Base-by-base conservation (phyloP, 2,888 invertebrate genomes). In the Uropetala carovei region DNA sequence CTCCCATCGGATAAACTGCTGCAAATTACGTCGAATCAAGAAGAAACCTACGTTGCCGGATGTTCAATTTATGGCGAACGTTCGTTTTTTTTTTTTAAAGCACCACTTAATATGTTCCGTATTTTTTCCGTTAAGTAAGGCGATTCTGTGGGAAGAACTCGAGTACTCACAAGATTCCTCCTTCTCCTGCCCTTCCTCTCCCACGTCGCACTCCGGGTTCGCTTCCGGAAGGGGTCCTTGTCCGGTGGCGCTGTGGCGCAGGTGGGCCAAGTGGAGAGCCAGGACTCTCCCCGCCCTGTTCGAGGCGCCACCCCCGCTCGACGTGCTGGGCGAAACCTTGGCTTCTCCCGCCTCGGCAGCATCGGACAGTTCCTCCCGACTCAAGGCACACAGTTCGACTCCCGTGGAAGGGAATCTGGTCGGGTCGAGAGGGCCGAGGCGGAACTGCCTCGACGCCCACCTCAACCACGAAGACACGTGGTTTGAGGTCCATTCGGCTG, bases 381-480 rank as follows among this genome's bases (percentile, higher is more conserved):
- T 96, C 94, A 98, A 95, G 85, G 95, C 94, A 93, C 97, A 96
- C 60, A 97, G 95, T 93, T 96, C 96, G 57, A 94, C 94, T 8
- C 97, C 97, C 9, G 95, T 95, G 92, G 94, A 95, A 13, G 97
- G 97, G 94, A 97, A 96, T 93, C 95, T 95, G 43, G 94, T 93
- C 5, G 95, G 94, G 93, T 96, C 95, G 68, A 96, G 96, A 10
- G 96, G 96, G 85, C 95, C 95, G 93, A 97, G 95, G 75, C 96
- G 95, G 94, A 97, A 97, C 93, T 96, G 96, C 92, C 95, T 95
- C 59, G 96, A 95, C 94, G 96, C 96, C 97, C 97, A 97, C 82
- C 95, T 94, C 85, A 97, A 94, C 97, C 97, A 97, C 86, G 96
- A 95, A 92, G 95, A 95, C 93, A 97, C 96, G 94, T 97, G 96